These are phyloP conservation scores for Fukomys damarensis DNA, from an alignment of 2,113 vertebrate genomes.

Conservation along the genomic window DNA sequence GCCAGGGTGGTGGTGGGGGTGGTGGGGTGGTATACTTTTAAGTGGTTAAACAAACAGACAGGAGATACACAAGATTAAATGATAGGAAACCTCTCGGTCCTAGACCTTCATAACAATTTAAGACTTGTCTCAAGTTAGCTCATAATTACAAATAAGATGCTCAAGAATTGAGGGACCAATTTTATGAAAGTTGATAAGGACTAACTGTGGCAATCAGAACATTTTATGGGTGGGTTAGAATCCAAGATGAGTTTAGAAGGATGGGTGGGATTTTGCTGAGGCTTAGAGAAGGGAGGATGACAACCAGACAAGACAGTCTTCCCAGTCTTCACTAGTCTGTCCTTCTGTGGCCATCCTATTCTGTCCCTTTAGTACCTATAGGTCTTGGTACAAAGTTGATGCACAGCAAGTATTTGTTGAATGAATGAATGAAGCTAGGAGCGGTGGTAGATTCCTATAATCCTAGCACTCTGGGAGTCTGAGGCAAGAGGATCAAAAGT, in stretches of 20 bases:
- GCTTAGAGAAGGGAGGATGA: not conserved
- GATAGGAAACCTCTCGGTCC: not conserved
- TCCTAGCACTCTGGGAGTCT: not conserved
- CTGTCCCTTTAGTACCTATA: not conserved
- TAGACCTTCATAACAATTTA: not conserved
- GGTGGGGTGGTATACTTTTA: not conserved
- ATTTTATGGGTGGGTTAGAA: not conserved
- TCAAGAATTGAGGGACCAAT: not conserved
- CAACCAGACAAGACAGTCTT: not conserved
- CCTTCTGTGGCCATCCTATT: not conserved
- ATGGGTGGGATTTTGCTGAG: slow-evolving; percentile 3
- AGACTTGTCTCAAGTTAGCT: not conserved
- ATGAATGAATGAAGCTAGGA: not conserved
- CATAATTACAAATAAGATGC: not conserved
- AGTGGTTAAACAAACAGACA: not conserved
- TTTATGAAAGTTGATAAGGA: not conserved
- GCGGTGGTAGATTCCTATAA: not conserved
- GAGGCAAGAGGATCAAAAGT: not conserved
- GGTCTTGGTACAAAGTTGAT: not conserved
- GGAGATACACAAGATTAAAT: not conserved
- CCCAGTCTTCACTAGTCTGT: not conserved
- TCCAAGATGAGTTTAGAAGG: not conserved
- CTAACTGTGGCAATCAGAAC: not conserved
- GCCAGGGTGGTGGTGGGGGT: not conserved
- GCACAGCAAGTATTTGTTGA: not conserved